These are phyloP conservation scores for Clusia tigrina DNA, from an alignment of 2,888 invertebrate species.

Conservation along the genomic window DNA sequence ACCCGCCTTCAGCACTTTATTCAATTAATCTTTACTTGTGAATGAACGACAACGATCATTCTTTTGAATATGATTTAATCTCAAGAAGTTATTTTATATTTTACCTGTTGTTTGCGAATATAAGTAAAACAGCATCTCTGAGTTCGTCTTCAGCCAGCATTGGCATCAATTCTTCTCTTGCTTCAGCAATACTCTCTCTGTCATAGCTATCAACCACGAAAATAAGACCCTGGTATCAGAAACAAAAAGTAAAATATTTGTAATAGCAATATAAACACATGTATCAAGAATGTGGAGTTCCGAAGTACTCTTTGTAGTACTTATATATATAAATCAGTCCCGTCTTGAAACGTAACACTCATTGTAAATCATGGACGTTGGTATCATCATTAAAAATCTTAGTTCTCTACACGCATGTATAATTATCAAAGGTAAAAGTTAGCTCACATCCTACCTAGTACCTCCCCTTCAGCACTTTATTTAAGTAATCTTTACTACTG, in stretches of 20 bases:
- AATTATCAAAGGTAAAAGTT: too few species aligned
- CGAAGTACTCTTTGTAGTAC: background rate
- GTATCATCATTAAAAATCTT: constrained; percentile 58
- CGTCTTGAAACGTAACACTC: constrained; percentile 63
- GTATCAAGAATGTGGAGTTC: too few species aligned
- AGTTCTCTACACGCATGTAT: too few species aligned
- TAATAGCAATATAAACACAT: constrained; percentile 8
- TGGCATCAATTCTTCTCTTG: constrained; percentile 97
- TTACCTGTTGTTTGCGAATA: constrained; percentile 99
- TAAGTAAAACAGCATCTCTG: constrained; percentile 97
- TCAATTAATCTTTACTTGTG: too few species aligned
- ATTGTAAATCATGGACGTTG: constrained; percentile 48
- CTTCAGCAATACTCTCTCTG: constrained; percentile 98
- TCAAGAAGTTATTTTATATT: too few species aligned
- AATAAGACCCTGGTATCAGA: constrained; percentile 87
- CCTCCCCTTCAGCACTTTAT: too few species aligned
- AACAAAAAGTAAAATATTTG: background rate
- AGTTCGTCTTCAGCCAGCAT: constrained; percentile 99
- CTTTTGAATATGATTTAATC: too few species aligned
- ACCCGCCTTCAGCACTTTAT: too few species aligned
- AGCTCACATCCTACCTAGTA: too few species aligned
- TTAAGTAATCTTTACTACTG: too few species aligned
- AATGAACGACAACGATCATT: too few species aligned
- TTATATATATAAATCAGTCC: constrained; percentile 48
- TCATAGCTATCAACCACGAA: constrained; percentile 99